phyloP scores from a whole-genome alignment of 1,140 invertebrate species.

The Bicyclus anynana region DNA sequence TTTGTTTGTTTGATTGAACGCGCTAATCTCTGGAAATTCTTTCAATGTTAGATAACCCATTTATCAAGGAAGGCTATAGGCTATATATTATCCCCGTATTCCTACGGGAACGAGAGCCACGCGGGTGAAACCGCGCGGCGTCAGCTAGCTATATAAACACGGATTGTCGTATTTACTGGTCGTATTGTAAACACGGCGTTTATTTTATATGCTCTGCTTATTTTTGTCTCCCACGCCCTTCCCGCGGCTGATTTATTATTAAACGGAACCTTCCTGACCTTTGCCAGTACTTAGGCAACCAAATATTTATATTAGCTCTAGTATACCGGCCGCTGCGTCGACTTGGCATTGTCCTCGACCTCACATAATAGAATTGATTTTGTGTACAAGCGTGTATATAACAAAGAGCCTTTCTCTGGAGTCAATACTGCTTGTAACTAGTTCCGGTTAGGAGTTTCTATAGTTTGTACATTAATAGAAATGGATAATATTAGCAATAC shows the following conservation, averaged over 20 bases:
- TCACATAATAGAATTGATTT: conserved; percentile 2
- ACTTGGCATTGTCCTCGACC: conserved; percentile 6
- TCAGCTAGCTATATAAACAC: too few relatives aligned
- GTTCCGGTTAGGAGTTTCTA: too few relatives aligned
- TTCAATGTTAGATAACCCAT: too few relatives aligned
- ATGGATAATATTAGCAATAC: too few relatives aligned
- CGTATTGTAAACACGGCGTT: background rate
- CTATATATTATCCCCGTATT: too few relatives aligned
- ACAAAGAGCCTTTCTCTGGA: background rate
- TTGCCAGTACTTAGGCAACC: conserved; percentile 28
- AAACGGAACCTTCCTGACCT: conserved; percentile 35
- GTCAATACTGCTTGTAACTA: background rate
- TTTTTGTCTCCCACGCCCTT: background rate
- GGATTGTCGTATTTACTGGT: too few relatives aligned
- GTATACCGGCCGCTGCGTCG: conserved; percentile 4
- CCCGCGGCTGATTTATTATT: conserved; percentile 42
- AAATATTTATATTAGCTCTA: conserved; percentile 21
- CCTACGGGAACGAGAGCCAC: too few relatives aligned
- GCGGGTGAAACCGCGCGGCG: too few relatives aligned
- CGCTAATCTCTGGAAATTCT: too few relatives aligned
- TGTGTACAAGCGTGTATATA: background rate
- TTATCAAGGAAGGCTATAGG: too few relatives aligned
- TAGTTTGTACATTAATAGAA: too few relatives aligned
- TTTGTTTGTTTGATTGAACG: too few relatives aligned
- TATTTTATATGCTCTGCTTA: background rate